Evolutionary conservation across 2,797 vertebrate species (phyloP).

Genomic region (Mustela erminea): DNA sequence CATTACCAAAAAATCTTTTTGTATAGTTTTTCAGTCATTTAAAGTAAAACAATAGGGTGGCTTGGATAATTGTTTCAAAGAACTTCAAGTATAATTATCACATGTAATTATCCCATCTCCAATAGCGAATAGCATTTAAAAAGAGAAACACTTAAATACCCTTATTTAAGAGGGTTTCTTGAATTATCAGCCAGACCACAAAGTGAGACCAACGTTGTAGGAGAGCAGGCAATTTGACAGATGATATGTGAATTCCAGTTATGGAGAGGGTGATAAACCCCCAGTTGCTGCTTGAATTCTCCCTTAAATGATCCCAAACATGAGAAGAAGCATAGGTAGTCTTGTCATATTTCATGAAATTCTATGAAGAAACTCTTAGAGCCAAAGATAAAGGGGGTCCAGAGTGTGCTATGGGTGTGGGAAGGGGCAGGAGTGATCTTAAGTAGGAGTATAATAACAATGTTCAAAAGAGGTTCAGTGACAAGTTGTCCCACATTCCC

Average conservation of each 20-base stretch:
- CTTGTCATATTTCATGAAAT: background rate
- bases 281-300: background rate
- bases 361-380: background rate
- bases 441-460: fast-evolving
- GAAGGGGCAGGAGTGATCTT: background rate
- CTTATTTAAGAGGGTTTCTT: constrained; percentile 28
- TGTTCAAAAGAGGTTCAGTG: background rate
- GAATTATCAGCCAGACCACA: background rate
- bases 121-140: constrained; percentile 8
- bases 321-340: fast-evolving
- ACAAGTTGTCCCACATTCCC: fast-evolving
- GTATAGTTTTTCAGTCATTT: background rate
- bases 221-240: background rate
- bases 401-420: background rate
- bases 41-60: constrained; percentile 15
- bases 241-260: background rate
- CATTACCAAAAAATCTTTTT: background rate
- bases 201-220: background rate
- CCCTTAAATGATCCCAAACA: background rate
- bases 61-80: constrained; percentile 51
- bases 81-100: constrained; percentile 45
- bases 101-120: constrained; percentile 52
- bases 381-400: fast-evolving
- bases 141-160: constrained; percentile 36
- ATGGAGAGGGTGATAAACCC: background rate